Conservation (phyloP, 2,113 vertebrate genomes). For the Capreolus pygargus region DNA sequence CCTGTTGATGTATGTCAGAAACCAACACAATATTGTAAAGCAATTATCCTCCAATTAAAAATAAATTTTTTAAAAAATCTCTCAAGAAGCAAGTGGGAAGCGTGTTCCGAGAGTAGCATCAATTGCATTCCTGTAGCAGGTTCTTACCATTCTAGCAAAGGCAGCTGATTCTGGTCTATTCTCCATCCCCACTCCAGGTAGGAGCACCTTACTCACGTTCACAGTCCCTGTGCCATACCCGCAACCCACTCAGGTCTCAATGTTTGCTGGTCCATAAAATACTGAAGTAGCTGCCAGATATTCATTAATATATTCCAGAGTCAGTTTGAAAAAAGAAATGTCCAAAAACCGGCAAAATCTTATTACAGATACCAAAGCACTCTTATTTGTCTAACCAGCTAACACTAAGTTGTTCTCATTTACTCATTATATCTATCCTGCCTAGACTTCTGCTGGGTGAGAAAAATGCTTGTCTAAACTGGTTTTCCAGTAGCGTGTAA, state of each 20-base stretch:
- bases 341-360: background rate
- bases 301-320: background rate
- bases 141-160: background rate
- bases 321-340: background rate
- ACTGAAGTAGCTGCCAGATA: background rate
- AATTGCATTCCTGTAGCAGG: background rate
- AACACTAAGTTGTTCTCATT: background rate
- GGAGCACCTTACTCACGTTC: background rate
- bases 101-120: too few relatives aligned
- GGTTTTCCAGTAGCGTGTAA: background rate
- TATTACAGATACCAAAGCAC: background rate
- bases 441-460: background rate
- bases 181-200: background rate
- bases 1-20: background rate
- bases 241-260: background rate
- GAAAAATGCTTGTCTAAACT: background rate
- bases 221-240: rapidly evolving
- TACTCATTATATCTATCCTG: background rate
- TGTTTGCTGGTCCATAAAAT: background rate
- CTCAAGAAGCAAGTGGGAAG: background rate
- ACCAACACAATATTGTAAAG: background rate
- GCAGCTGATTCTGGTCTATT: background rate
- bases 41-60: background rate
- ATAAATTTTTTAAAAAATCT: background rate
- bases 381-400: background rate